Base-by-base conservation (phyloP, 2,888 invertebrate genomes). In the Dryomyza anilis region DNA sequence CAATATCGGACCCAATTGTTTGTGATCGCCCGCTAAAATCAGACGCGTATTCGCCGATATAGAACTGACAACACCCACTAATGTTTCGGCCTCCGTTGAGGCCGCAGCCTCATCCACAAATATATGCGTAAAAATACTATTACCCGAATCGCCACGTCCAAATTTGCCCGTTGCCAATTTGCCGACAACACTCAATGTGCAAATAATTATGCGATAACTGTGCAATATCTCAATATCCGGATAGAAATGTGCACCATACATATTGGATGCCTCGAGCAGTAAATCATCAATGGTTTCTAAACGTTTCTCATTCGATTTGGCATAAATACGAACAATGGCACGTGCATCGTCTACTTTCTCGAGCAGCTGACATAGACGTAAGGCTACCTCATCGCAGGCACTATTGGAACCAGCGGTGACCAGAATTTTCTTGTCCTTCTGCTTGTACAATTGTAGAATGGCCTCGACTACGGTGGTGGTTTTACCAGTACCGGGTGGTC, bases 401-500 rank as follows among this genome's bases (percentile, higher is more conserved):
- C 89, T 86, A 80, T 92, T 92, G 2, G 91, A 89, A 0, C 89
- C 88, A 1, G 91, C 86, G 72, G 89, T 88, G 3, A 90, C 86
- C 29, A 92, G 81, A 67, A 91, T 86, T 65, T 80, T 81, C 0
- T 81, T 73, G 0, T 84, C 80, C n/a, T 80, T 78, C 3, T 63
- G 63, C 48, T 75, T 67, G 66, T 74, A 72, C 72, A 91, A 85
- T 81, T 92, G 92, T 61, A 88, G 82, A 53, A 91, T 87, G 5
- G 89, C 84, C 81, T 92, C 92, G 2, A 91, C 89, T 7, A 92
- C 73, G 1, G 91, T 91, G 1, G 89, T 85, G 0, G 91, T 91
- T 81, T 91, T 91, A 1, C 91, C 91, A 2, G 90, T 90, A 67
- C 94, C 95, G 55, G 95, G 95, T 43, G 95, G 95, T n/a, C 96